phyloP scores from a whole-genome alignment of 2,113 vertebrate genomes.

The Neodontobutis hainanensis region DNA sequence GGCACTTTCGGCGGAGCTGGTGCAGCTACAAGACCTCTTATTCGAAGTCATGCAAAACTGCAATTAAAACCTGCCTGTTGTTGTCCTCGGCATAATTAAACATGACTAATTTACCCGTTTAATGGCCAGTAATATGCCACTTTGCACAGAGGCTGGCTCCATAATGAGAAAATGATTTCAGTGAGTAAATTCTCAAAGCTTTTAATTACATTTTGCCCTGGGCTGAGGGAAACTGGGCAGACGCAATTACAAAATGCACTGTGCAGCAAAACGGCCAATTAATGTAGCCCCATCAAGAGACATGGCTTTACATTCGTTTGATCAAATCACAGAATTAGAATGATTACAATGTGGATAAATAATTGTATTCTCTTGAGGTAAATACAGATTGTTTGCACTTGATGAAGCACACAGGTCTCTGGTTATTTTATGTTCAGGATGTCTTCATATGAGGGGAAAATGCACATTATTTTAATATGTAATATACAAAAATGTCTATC shows the following conservation, averaged over 20 bases:
- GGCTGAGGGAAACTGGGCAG: constrained; percentile 66
- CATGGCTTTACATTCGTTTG: neutral
- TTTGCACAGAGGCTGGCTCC: constrained; percentile 67
- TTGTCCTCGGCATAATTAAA: constrained; percentile 73
- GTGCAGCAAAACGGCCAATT: constrained; percentile 36
- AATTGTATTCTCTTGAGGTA: constrained; percentile 51
- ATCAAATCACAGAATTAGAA: constrained; percentile 18
- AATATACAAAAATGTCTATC: constrained; percentile 80
- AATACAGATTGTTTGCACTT: constrained; percentile 63
- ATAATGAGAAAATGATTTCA: constrained; percentile 78
- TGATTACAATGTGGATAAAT: constrained; percentile 15
- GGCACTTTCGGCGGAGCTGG: constrained; percentile 62
- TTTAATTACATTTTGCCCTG: constrained; percentile 81
- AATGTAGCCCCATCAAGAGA: constrained; percentile 7
- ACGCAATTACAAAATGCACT: constrained; percentile 73
- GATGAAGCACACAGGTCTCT: constrained; percentile 39
- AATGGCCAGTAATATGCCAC: constrained; percentile 69
- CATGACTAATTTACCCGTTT: constrained; percentile 76
- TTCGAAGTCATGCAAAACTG: constrained; percentile 39
- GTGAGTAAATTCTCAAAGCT: constrained; percentile 73
- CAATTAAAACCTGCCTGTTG: constrained; percentile 63
- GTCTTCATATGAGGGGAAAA: constrained; percentile 55
- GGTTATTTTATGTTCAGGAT: constrained; percentile 45
- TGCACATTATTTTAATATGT: constrained; percentile 82
- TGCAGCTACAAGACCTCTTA: neutral